A percentile compares a stretch with the other conserved stretches of the same genome.
phyloP scores from a whole-genome alignment of 2,113 vertebrate species.

The Carlito syrichta region DNA sequence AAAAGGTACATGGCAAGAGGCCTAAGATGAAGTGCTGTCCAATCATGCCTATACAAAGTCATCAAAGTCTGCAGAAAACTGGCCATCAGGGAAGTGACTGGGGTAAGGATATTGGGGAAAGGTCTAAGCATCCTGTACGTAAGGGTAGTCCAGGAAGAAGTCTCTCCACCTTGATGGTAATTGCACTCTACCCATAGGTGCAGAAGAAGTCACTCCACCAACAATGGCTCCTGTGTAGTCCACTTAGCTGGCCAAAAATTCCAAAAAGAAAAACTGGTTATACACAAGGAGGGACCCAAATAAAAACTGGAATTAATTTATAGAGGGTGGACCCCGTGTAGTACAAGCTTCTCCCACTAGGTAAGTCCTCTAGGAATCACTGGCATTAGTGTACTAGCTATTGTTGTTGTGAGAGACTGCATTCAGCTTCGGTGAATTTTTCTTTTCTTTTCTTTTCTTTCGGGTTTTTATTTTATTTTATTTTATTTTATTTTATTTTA shows the following conservation, averaged over 20 bases:
- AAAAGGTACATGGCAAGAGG: not conserved
- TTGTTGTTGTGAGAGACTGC: no score
- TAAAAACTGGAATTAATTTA: no score
- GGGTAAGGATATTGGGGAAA: not conserved
- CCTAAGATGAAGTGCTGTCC: not conserved
- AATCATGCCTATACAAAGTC: not conserved
- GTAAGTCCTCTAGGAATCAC: no score
- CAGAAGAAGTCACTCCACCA: not conserved
- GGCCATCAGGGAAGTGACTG: not conserved
- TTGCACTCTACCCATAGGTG: not conserved
- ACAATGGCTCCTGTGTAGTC: not conserved
- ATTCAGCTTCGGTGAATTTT: no score
- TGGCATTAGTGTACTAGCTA: no score
- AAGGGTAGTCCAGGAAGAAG: not conserved
- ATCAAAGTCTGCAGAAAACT: not conserved
- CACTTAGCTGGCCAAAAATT: not conserved
- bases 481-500: no score
- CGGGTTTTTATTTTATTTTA: no score
- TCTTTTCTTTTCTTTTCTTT: no score
- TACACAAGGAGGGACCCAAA: not conserved
- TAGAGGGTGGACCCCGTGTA: no score
- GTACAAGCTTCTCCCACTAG: no score
- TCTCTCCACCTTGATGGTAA: not conserved
- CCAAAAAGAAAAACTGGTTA: not conserved
- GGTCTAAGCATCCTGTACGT: not conserved